Base-by-base conservation (phyloP, 2,888 invertebrate genomes). In the Drosophila recens region DNA sequence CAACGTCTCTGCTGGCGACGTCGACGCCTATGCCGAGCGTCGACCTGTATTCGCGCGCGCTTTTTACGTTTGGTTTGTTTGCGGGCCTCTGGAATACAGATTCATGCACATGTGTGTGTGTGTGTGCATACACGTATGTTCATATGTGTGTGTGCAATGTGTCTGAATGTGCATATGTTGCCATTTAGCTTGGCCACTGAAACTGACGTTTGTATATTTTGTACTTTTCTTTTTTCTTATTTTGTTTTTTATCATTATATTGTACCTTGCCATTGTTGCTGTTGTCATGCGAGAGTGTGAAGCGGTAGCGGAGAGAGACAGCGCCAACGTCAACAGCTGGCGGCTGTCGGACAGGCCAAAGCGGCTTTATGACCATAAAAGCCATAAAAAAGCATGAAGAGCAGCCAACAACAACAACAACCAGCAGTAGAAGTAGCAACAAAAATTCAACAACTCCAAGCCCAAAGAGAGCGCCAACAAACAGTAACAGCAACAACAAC, bases 41-140 rank as follows among this genome's bases (percentile, higher is more conserved):
- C 84, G 84, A 84, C 84, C 87, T 88, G 89, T 89, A 84, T 84
- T 88, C 87, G 87, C 89, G 89, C 83, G 84, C 89, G 89, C 87
- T 88, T 84, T 84, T 84, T 86, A 87, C 72, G 72, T 89, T 84
- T 80, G 89, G 76, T 77, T 63, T 58, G 80, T 65, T 67, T 80
- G 73, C 65, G 40, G 51, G 67, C 54, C 75, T 54, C 27, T 49
- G 52, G 36, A 17, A 40, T 34, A 67, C 49, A 56, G 48, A 52
- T 59, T 17, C 46, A 38, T 65, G 23, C 45, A 17, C 38, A 27
- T 34, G 34, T 17, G 3, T 34, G 6, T 30, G 6, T 30, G 17
- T 42, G 59, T 63, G n/a, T 34, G n/a, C 4, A 27, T 27, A 6
- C 5, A 27, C 57, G 38, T 53, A 30, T 59, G 46, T 6, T 27